These are phyloP conservation scores for Scarus forsteni DNA, from an alignment of 2,797 vertebrate species.

Conservation along the genomic window DNA sequence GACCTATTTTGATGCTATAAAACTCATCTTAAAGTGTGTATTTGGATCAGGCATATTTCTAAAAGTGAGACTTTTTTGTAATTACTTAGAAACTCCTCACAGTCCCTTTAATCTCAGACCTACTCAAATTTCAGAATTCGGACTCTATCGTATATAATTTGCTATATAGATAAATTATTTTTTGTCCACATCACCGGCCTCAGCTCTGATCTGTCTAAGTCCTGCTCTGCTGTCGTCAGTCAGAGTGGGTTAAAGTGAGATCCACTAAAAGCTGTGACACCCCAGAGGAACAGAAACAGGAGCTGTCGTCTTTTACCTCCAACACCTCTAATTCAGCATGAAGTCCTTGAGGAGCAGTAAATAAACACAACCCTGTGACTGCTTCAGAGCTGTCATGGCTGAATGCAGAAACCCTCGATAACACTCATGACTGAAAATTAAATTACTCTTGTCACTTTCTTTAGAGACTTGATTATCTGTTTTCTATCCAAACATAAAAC, in stretches of 20 bases:
- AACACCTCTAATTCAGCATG: slow-evolving; percentile 68
- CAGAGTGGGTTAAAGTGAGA: slow-evolving; percentile 14
- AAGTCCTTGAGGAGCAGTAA: slow-evolving; percentile 64
- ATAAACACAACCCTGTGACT: slow-evolving; percentile 54
- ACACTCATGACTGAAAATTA: slow-evolving; percentile 39
- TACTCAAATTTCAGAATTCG: no score
- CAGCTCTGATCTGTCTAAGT: slow-evolving; percentile 19
- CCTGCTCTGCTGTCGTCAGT: slow-evolving; percentile 13
- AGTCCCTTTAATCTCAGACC: no score
- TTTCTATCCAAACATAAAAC: slow-evolving; percentile 43
- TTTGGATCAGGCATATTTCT: no score
- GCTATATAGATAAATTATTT: neutral
- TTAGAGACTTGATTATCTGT: slow-evolving; percentile 35
- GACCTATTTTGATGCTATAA: no score
- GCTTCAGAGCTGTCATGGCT: slow-evolving; percentile 50
- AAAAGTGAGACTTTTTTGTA: no score
- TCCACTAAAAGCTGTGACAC: slow-evolving; percentile 52
- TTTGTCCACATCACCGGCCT: neutral
- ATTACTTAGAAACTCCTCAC: no score
- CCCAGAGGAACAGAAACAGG: slow-evolving; percentile 60
- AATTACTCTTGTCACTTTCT: slow-evolving; percentile 25
- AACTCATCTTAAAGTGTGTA: no score
- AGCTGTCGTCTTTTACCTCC: slow-evolving; percentile 61
- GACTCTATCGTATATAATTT: no score
- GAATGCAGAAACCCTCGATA: slow-evolving; percentile 40